A percentile compares a stretch with the other conserved stretches of the same genome.
phyloP scores from a whole-genome alignment of 1,140 invertebrate genomes.

The Kradibia gibbosae region DNA sequence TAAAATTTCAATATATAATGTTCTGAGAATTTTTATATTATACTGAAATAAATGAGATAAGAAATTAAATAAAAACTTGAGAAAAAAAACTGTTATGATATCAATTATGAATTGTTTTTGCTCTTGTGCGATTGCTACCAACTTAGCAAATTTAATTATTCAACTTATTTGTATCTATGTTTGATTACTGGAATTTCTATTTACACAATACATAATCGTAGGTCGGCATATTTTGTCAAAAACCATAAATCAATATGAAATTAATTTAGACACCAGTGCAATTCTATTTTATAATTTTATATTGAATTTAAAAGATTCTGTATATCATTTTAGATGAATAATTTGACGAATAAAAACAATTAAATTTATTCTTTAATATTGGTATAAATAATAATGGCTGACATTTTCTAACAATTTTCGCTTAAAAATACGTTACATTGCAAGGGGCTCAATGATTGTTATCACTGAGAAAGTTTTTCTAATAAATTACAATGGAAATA shows the following conservation, averaged over 20 bases:
- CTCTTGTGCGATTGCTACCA: not conserved
- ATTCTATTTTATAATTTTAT: conserved; percentile 8
- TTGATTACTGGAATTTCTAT: not conserved
- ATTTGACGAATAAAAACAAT: too few species aligned
- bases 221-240: not conserved
- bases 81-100: not conserved
- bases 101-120: not conserved
- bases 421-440: not conserved
- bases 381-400: not conserved
- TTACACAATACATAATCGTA: not conserved
- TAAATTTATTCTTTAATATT: too few species aligned
- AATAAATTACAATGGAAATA: not conserved
- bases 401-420: not conserved
- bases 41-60: not conserved
- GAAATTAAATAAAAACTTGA: not conserved
- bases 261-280: not conserved
- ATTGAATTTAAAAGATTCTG: not conserved
- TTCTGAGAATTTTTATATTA: not conserved
- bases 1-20: not conserved
- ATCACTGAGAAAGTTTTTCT: not conserved
- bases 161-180: not conserved
- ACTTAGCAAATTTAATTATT: not conserved
- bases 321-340: too few species aligned
- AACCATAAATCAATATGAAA: not conserved
- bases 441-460: not conserved